Evolutionary conservation across 2,888 invertebrate species (phyloP).

Genomic region (Taphrorychus bicolor): DNA sequence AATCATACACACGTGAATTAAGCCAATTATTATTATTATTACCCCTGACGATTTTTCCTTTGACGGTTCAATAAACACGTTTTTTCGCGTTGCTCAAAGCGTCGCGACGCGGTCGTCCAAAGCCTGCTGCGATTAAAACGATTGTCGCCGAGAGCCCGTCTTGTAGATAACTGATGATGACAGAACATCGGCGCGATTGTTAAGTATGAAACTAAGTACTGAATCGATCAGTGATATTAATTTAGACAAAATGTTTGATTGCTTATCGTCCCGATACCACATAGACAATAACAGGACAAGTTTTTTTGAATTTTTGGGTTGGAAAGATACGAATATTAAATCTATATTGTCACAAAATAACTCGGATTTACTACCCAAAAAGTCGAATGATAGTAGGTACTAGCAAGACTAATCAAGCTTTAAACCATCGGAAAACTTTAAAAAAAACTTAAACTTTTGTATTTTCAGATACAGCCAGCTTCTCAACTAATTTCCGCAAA

Average conservation of each 20-base stretch:
- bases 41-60: no score
- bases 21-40: not conserved
- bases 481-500: no score
- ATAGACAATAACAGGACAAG: not conserved
- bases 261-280: not conserved
- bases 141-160: not conserved
- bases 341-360: no score
- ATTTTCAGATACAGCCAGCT: no score
- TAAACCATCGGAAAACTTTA: no score
- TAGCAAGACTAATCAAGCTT: no score
- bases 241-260: not conserved
- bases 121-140: not conserved
- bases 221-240: not conserved
- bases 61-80: not conserved
- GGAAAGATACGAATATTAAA: no score
- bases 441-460: no score
- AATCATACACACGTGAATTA: not conserved
- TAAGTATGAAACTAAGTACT: not conserved
- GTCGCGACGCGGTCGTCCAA: not conserved
- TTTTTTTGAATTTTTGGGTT: not conserved
- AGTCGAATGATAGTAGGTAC: no score
- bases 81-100: not conserved
- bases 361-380: no score
- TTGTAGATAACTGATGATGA: not conserved
- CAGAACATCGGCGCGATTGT: not conserved